Evolutionary conservation across 2,888 invertebrate genomes (phyloP).

Genomic region (Melanophora roralis): DNA sequence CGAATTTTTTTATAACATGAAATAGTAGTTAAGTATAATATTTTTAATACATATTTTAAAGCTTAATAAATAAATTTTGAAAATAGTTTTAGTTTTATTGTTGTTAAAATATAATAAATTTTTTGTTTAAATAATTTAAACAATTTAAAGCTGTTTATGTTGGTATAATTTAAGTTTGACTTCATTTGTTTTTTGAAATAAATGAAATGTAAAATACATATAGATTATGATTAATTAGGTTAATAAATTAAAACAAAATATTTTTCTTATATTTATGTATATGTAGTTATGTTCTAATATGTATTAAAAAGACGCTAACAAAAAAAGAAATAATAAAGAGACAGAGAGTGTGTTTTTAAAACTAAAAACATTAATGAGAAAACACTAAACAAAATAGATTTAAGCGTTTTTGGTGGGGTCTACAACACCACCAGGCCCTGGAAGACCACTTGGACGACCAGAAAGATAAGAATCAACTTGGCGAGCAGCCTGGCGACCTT

Average conservation of each 20-base stretch:
- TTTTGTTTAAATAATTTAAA: slow-evolving; percentile 20
- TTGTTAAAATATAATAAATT: slow-evolving; percentile 17
- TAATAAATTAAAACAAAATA: neutral
- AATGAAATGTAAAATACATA: neutral
- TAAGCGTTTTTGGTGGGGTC: slow-evolving; percentile 70
- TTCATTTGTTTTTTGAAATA: neutral
- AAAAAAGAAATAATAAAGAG: neutral
- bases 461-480: slow-evolving; percentile 92
- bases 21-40: neutral
- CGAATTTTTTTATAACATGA: slow-evolving; percentile 2
- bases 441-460: slow-evolving; percentile 85
- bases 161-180: neutral
- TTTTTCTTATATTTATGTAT: slow-evolving; percentile 22
- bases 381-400: slow-evolving; percentile 30
- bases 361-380: neutral
- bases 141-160: slow-evolving; percentile 14
- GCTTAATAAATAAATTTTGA: slow-evolving; percentile 4
- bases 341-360: neutral
- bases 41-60: slow-evolving; percentile 22
- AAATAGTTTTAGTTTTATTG: slow-evolving; percentile 24
- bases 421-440: slow-evolving; percentile 95
- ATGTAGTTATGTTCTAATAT: too few relatives aligned
- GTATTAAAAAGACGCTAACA: slow-evolving; percentile 36
- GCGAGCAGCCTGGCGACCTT: slow-evolving; percentile 98
- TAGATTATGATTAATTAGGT: neutral